Evolutionary conservation across 2,888 invertebrate genomes (phyloP).

Genomic region (Caenorhabditis parvicauda): DNA sequence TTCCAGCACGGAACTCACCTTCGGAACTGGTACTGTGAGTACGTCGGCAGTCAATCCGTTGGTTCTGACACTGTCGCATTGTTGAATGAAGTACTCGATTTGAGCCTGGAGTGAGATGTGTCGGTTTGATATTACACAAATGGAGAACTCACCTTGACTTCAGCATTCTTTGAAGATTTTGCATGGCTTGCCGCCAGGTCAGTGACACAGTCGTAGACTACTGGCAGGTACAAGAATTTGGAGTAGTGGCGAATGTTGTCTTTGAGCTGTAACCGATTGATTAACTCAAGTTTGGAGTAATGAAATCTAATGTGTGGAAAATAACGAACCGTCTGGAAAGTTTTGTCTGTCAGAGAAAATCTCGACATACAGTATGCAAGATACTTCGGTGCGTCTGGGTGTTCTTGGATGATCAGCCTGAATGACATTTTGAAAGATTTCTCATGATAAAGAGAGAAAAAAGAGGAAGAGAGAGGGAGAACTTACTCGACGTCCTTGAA

Average conservation of each 20-base stretch:
- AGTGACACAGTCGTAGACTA: constrained; percentile 6
- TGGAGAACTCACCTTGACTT: constrained; percentile 8
- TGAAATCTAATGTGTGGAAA: not conserved
- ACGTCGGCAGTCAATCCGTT: constrained; percentile 16
- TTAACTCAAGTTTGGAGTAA: not conserved
- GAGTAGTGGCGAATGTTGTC: constrained; percentile 22
- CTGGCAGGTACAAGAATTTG: constrained; percentile 13
- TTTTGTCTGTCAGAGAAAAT: constrained; percentile 22
- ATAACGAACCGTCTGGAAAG: constrained; percentile 16
- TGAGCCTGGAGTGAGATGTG: not conserved
- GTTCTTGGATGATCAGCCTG: constrained; percentile 12
- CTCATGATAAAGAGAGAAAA: not conserved
- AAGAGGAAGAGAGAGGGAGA: not conserved
- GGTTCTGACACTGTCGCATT: constrained; percentile 10
- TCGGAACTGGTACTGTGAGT: constrained; percentile 2
- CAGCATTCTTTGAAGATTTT: constrained; percentile 12
- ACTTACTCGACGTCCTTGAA: constrained; percentile 12
- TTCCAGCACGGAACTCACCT: not conserved
- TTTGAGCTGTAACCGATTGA: constrained; percentile 9
- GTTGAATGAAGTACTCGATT: constrained; percentile 6
- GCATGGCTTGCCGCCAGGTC: constrained; percentile 7
- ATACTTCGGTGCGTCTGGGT: constrained; percentile 25
- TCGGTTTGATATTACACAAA: not conserved
- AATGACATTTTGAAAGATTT: not conserved
- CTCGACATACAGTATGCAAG: constrained; percentile 24